A percentile compares a stretch with the other conserved stretches of the same genome.
phyloP scores from a whole-genome alignment of 2,113 vertebrate genomes.

The Bubo blakistoni region DNA sequence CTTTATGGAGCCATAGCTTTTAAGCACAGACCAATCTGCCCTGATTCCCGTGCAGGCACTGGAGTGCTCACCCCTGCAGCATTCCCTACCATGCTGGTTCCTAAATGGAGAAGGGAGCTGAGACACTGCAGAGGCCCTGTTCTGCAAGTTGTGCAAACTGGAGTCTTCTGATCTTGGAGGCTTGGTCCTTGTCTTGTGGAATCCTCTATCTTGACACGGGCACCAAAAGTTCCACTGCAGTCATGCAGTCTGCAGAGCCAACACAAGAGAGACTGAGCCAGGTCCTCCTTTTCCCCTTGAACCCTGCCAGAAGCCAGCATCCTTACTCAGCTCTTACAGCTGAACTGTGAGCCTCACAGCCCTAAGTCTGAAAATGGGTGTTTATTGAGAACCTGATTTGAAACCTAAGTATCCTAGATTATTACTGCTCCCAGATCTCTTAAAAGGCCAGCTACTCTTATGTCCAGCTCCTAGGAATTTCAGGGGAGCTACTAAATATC shows the following conservation, averaged over 20 bases:
- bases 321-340: neutral
- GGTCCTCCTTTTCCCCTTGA: neutral
- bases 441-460: neutral
- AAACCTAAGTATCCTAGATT: neutral
- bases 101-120: neutral
- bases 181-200: neutral
- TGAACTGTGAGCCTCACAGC: neutral
- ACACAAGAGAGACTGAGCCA: neutral
- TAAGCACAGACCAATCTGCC: neutral
- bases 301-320: rapidly evolving
- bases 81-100: rapidly evolving
- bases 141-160: neutral
- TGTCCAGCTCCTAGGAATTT: neutral
- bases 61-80: neutral
- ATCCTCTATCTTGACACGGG: neutral
- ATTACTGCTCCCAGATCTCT: neutral
- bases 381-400: neutral
- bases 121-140: neutral
- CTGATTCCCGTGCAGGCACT: neutral
- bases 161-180: neutral
- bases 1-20: neutral
- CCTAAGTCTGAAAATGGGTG: neutral
- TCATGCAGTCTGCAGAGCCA: neutral
- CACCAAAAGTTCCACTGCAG: neutral
- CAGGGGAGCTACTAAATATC: neutral